Base-by-base conservation (phyloP, 2,888 invertebrate genomes). In the Calameuta idolon region DNA sequence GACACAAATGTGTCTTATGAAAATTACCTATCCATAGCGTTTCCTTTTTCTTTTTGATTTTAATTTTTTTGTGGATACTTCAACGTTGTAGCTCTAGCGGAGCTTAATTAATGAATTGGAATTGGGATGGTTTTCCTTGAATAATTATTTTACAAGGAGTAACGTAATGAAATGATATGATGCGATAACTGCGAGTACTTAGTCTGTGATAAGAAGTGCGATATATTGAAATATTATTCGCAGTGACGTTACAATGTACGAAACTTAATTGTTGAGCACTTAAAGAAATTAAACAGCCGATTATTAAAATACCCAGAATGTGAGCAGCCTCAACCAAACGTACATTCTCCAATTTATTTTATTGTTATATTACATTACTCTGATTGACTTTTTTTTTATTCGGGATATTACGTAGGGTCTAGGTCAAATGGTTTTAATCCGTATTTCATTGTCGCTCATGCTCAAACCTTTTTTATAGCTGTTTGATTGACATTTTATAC, bases 171-270 rank as follows among this genome's bases (percentile, higher is more conserved):
- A 23, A 55, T 55, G 23, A 23, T 55, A 55, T 23, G 9, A 55
- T 55, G 55, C 55, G 55, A 55, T 55, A 55, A 23, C 55, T 55
- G 23, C 55, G 5, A 55, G 55, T 81, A 73, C 76, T 81, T 81
- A 82, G 77, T 83, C 85, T 85, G 84, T 86, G 83, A 86, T 86
- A 83, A 80, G 80, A 81, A 79, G 79, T 82, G 79, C 82, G 81
- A 79, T 71, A 23, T 55, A 9, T 55, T 23, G 9, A 55, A 55
- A 55, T 55, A 55, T 23, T 55, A 55, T 23, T 23, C 55, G 55
- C 55, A 55, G 9, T 55, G 55, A 55, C 23, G 55, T 23, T 55
- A 9, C 55, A 55, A 55, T 55, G 55, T 55, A 55, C 55, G 55
- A 55, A 23, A 55, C 55, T 23, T 55, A 75, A 76, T 37, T 80